Percentiles rank a stretch among this genome's conserved stretches.
These are phyloP conservation scores for Athalia rosae DNA, from an alignment of 2,888 invertebrate species.

Conservation along the genomic window DNA sequence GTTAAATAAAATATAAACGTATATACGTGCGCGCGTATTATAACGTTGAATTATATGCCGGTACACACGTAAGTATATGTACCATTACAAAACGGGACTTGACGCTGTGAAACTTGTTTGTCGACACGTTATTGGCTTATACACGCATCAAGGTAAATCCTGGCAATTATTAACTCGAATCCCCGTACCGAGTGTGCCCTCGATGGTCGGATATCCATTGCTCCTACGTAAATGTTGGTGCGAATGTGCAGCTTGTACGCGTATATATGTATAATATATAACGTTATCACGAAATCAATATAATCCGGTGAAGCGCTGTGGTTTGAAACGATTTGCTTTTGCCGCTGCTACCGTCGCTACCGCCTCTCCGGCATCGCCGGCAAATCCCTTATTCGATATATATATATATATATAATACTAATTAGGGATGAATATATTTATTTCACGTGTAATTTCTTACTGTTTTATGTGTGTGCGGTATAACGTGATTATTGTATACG, in stretches of 20 bases:
- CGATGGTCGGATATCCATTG: neutral
- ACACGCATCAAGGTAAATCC: slow-evolving; percentile 1
- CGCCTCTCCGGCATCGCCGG: neutral
- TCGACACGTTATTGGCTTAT: slow-evolving; percentile 20
- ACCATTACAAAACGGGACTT: neutral
- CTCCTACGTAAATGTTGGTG: neutral
- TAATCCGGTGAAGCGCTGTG: slow-evolving; percentile 14
- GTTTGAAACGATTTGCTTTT: neutral
- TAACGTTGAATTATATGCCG: too few species aligned
- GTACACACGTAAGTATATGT: neutral
- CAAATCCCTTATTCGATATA: neutral
- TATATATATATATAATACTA: neutral
- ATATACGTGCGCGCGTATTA: too few species aligned
- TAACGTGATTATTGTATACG: neutral
- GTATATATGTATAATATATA: neutral
- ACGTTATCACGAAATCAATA: slow-evolving; percentile 33
- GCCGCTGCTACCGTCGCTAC: neutral
- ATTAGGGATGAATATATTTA: neutral
- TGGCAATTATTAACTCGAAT: slow-evolving; percentile 23
- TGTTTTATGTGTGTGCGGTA: neutral
- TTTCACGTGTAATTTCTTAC: neutral
- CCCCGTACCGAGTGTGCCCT: neutral
- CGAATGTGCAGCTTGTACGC: neutral
- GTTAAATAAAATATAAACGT: too few species aligned
- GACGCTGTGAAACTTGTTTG: slow-evolving; percentile 21